Evolutionary conservation across 2,888 invertebrate genomes (phyloP), one percentile per base, ranked within the genome.

Genomic region (Asteroscopus sphinx): DNA sequence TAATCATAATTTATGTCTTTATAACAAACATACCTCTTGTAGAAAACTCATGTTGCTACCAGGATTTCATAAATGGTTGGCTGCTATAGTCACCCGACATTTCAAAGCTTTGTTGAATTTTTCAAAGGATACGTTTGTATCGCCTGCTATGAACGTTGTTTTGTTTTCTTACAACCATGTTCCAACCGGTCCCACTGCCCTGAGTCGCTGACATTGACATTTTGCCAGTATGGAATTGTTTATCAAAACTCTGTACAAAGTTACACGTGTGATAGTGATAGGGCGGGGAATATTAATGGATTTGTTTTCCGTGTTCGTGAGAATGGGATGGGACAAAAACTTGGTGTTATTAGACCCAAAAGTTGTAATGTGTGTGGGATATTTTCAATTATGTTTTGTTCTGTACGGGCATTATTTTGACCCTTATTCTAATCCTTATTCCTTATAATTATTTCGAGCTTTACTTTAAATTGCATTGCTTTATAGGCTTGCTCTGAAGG

Each of bases 71-170:
- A 55, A 48, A 41, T 37, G 32, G 21, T 6, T 36, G 1, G 28
- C 36, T 46, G 37, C 30, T 35, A 32, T 15, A 6, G 41, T 12
- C 45, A 46, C 6, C 7, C 12, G 37, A 62, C 12, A 42, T 48
- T 35, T 35, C 40, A 48, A 68, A 48, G 70, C 68, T 48, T 55
- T 53, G 55, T 60, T 17, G 9, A 39, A 40, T 53, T 55, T 64
- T 49, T 52, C 48, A 60, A 70, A 56, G 49, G 35, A 39, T 17
- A 26, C 33, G 4, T 13, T 21, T 35, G 28, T 25, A 41, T 9
- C 35, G 37, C 41, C 12, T 9, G 25, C 3, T 33, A 8, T 25
- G 25, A 33, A 36, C 37, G 13, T 28, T 28, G 37, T 32, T 41
- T 46, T 11, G 54, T 46, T 30, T 25, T 25, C 2, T 13, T 17